Base-by-base conservation (phyloP, 2,888 invertebrate genomes). In the Parthenolecanium corni region DNA sequence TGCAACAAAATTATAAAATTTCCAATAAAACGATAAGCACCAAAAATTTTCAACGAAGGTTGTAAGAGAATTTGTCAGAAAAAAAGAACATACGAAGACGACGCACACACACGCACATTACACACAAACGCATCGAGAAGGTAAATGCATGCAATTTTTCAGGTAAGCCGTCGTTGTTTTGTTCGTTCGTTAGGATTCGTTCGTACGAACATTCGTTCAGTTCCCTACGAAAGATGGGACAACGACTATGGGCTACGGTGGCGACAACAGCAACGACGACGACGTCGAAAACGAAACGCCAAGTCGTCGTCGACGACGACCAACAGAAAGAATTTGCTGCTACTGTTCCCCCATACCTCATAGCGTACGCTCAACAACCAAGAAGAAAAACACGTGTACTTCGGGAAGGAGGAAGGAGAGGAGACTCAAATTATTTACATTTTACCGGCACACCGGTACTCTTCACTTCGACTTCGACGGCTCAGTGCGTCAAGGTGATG, bases 141-240 rank as follows among this genome's bases (percentile, higher is more conserved):
- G 9, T 31, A 9, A 31, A 31, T 31, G 31, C 31, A 31, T 31
- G 31, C 31, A 31, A 31, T 31, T 31, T 31, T 31, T 31, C 31
- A 31, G 31, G 31, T 31, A 9, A 9, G 5, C 9, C 31, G 31
- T 6, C 31, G 31, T 31, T 9, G 31, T 4, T 31, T 31, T 9
- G 31, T 4, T 31, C 31, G 31, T 31, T 31, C 31, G 31, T 31
- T 47, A 57, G 47, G 46, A 47, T 46, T 47, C 47, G 58, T 47
- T 58, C 47, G 58, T 47, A 21, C n/a, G n/a, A n/a, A n/a, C 58
- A 38, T 58, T 58, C 58, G 52, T 36, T 52, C 25, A 44, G 31
- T 57, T 57, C 57, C 20, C 36, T 18, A 18, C 21, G 24, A 47
- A 44, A 14, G 25, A 46, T 47, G 49, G 58, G 38, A 47, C 31